phyloP scores from a whole-genome alignment of 2,113 vertebrate species.

The Cebus imitator region DNA sequence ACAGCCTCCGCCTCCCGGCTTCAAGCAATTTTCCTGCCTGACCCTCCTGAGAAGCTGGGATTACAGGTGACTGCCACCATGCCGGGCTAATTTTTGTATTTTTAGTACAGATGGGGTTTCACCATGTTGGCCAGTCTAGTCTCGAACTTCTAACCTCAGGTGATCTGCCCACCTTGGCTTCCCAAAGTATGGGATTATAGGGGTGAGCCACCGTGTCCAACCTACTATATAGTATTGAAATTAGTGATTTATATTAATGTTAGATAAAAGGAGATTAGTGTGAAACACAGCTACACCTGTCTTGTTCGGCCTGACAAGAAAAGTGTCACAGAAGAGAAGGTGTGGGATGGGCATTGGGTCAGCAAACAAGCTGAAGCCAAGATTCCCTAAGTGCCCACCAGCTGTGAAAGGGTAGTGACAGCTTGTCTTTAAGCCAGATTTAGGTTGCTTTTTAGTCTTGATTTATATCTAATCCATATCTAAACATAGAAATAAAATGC shows the following conservation, averaged over 20 bases:
- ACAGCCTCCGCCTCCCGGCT: too few relatives aligned
- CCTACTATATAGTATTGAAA: neutral
- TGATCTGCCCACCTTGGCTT: too few relatives aligned
- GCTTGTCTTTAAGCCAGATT: neutral
- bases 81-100: too few relatives aligned
- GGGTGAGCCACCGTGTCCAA: too few relatives aligned
- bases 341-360: neutral
- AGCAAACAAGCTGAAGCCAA: neutral
- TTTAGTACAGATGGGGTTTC: too few relatives aligned
- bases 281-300: neutral
- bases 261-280: slow-evolving; percentile 10
- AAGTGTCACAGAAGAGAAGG: neutral
- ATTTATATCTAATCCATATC: neutral
- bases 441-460: neutral
- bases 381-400: neutral
- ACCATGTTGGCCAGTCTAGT: too few relatives aligned
- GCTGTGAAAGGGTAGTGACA: neutral
- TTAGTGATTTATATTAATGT: neutral
- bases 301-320: neutral
- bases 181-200: too few relatives aligned
- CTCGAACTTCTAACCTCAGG: too few relatives aligned
- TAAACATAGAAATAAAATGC: neutral
- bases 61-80: too few relatives aligned
- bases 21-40: too few relatives aligned
- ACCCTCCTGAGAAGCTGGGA: too few relatives aligned